A percentile compares a stretch with the other conserved stretches of the same genome.
These are phyloP conservation scores for Rhabdomys pumilio DNA, from an alignment of 2,797 vertebrate genomes.

Conservation along the genomic window DNA sequence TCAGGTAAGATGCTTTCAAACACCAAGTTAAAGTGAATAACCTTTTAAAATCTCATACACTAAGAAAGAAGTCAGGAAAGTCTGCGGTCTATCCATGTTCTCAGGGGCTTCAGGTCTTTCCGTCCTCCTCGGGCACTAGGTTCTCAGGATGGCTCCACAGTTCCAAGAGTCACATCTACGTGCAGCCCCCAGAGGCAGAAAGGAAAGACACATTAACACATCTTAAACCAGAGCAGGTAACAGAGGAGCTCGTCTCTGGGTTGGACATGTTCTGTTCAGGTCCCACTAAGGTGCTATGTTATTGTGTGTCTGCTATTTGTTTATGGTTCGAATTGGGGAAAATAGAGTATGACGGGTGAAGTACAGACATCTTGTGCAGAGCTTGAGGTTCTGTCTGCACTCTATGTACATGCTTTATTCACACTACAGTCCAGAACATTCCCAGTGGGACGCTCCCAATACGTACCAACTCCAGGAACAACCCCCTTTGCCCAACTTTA, in stretches of 20 bases:
- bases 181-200: background rate
- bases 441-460: background rate
- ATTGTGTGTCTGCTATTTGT: background rate
- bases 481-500: background rate
- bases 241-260: background rate
- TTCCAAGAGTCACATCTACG: background rate
- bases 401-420: background rate
- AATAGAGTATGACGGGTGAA: background rate
- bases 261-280: background rate
- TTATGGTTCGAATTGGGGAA: conserved; percentile 8
- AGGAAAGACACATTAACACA: background rate
- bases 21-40: conserved; percentile 8
- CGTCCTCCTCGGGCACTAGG: background rate
- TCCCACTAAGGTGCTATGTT: background rate
- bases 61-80: conserved; percentile 34
- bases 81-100: background rate
- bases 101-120: background rate
- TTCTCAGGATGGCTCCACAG: background rate
- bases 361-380: background rate
- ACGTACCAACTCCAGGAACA: background rate
- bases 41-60: conserved; percentile 33
- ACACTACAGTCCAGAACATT: background rate
- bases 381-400: background rate
- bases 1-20: conserved; percentile 49
- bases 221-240: background rate